phyloP scores from a whole-genome alignment of 2,888 invertebrate genomes.

The Sesia bembeciformis region DNA sequence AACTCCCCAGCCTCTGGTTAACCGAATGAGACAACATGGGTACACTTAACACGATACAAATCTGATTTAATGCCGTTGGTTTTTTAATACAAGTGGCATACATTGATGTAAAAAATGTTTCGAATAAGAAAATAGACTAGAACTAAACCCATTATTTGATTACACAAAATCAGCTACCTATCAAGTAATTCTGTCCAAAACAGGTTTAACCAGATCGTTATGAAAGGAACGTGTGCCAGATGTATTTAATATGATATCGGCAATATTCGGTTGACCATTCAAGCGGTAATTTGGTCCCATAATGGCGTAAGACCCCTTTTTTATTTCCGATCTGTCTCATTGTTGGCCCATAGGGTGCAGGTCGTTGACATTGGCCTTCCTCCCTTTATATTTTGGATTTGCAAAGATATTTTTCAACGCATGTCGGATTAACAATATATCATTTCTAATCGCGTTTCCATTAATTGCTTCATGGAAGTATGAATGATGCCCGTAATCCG shows the following conservation, averaged over 20 bases:
- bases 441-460: conserved; percentile 42
- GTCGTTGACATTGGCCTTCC: conserved; percentile 70
- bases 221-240: not conserved
- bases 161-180: not conserved
- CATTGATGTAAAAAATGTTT: not conserved
- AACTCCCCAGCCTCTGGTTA: conserved; percentile 63
- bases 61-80: conserved; percentile 49
- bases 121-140: not conserved
- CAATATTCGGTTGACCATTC: conserved; percentile 47
- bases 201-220: conserved; percentile 16
- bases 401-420: conserved; percentile 54
- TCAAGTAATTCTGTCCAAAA: conserved; percentile 14
- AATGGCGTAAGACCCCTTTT: conserved; percentile 63
- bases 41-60: conserved; percentile 61
- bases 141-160: not conserved
- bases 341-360: conserved; percentile 59
- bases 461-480: conserved; percentile 16
- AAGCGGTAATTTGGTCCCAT: conserved; percentile 55
- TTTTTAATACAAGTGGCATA: not conserved
- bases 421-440: conserved; percentile 57
- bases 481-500: conserved; percentile 25
- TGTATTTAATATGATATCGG: conserved; percentile 18
- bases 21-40: conserved; percentile 37
- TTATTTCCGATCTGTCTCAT: conserved; percentile 43
- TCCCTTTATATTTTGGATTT: conserved; percentile 52